Base-by-base conservation (phyloP, 2,888 invertebrate genomes). In the Melieria picta region DNA sequence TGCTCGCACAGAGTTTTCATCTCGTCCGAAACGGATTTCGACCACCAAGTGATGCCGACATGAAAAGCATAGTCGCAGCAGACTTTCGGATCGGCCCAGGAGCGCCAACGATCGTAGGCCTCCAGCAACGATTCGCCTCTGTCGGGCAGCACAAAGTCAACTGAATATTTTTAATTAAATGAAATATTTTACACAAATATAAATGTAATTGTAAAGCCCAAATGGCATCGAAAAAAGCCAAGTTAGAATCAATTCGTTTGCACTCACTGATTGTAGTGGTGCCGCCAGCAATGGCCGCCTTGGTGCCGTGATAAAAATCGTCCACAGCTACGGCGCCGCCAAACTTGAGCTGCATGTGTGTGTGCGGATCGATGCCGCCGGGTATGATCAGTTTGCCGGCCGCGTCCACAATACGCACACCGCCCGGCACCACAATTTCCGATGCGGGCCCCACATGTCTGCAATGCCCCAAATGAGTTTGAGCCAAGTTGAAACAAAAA, bases 11-110 rank as follows among this genome's bases (percentile, higher is more conserved):
- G 89, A 69, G 91, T 90, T 78, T 92, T 92, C 96, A 99, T 97
- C 84, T 99, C 98, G 80, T 93, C 91, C 85, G 91, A 92, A 2
- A 94, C 92, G 0, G 90, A 88, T 11, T 91, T 91, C 0, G 91
- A 91, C 98, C 98, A 99, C 90, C 93, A 93, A 42, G 97, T 95
- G 72, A 99, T 91, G 48, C 92, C 96, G 7, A 98, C 93, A 86
- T 99, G 99, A 6, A 99, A 90, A 0, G 90, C 93, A 88, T 98
- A 99, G 89, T 99, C 99, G 85, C 99, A 99, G 88, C 98, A 98
- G 65, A 98, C 98, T 90, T 99, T 98, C 71, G 91, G 92, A 85
- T 99, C 98, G 5, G 99, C 99, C 88, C 93, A 94, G 73, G 91
- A 88, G 74, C 98, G 90, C 93, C 97, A 98, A 83, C 93, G 92